A percentile compares a stretch with the other conserved stretches of the same genome.
Conservation (phyloP, 2,797 vertebrate genomes). For the Coregonus sp. region DNA sequence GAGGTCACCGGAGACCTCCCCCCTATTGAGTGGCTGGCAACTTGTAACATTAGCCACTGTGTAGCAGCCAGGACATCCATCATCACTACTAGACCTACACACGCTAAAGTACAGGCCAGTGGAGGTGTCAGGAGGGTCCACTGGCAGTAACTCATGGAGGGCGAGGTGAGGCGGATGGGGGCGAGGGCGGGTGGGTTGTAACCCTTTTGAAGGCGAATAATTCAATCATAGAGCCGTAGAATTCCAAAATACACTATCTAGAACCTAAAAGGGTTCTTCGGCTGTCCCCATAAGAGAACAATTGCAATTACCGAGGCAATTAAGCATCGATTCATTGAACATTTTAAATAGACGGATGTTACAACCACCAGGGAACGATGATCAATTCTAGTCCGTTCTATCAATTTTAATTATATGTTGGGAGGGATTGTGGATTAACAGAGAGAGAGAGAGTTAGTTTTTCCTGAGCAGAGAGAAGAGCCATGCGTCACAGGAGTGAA, state of each 20-base stretch:
- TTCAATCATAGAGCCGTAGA: too few relatives aligned
- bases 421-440: background rate
- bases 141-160: conserved; percentile 56
- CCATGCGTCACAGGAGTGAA: conserved; percentile 27
- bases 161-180: conserved; percentile 24
- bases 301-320: background rate
- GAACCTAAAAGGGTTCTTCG: too few relatives aligned
- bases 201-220: too few relatives aligned
- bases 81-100: conserved; percentile 48
- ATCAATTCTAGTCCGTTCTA: background rate
- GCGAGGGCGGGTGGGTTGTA: too few relatives aligned
- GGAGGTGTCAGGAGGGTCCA: conserved; percentile 29
- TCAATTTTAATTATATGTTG: too few relatives aligned
- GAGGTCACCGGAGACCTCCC: conserved; percentile 60
- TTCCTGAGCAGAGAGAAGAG: conserved; percentile 12
- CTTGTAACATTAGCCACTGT: conserved; percentile 67
- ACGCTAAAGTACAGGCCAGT: conserved; percentile 28
- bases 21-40: conserved; percentile 64
- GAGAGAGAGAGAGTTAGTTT: background rate
- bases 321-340: background rate
- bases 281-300: background rate
- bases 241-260: too few relatives aligned
- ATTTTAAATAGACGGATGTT: background rate
- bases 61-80: conserved; percentile 63
- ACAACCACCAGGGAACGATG: conserved; percentile 28